Evolutionary conservation across 2,113 vertebrate species (phyloP).

Genomic region (Cryptomyrus ogoouensis): DNA sequence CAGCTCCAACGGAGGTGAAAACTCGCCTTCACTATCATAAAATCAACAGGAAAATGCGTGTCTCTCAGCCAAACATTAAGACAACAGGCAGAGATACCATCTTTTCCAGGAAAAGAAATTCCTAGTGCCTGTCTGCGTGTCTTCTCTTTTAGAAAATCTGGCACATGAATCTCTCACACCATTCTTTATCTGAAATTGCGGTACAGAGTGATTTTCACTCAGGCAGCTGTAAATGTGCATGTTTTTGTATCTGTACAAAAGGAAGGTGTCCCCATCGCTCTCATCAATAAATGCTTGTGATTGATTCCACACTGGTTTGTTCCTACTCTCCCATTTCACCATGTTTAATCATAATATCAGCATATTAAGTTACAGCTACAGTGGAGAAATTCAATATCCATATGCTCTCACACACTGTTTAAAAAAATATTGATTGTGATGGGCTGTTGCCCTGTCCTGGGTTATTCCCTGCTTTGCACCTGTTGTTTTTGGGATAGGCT

Average conservation of each 20-base stretch:
- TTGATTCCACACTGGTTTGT: background rate
- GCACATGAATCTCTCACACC: background rate
- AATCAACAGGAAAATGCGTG: constrained; percentile 1
- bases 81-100: background rate
- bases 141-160: background rate
- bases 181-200: background rate
- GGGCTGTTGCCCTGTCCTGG: background rate
- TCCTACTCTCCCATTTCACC: background rate
- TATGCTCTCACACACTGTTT: background rate
- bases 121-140: background rate
- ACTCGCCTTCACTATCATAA: background rate
- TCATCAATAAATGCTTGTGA: background rate
- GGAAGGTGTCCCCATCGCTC: background rate
- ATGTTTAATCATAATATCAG: background rate
- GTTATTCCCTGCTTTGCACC: background rate
- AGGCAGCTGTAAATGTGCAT: background rate
- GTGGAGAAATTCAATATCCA: background rate
- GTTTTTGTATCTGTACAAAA: background rate
- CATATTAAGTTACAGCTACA: background rate
- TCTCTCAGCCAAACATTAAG: background rate
- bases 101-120: background rate
- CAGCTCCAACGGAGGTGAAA: background rate
- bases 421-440: background rate
- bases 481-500: background rate
- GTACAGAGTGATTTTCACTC: background rate